Evolutionary conservation across 2,113 vertebrate species (phyloP), one percentile per base, ranked within the genome.

Genomic region (Osmerus mordax): DNA sequence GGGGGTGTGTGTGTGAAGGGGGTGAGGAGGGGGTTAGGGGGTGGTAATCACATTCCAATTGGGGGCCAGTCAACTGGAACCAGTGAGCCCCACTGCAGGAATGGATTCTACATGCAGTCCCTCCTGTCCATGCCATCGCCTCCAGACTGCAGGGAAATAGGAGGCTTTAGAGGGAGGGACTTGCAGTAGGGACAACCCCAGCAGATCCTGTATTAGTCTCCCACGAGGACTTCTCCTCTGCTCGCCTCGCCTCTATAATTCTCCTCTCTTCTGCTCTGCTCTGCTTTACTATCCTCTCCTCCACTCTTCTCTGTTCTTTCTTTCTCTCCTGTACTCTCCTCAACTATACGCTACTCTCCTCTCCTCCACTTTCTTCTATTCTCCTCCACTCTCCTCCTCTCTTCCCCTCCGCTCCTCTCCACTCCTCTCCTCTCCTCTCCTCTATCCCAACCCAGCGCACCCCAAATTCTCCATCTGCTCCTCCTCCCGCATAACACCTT

Each of bases 21-120:
- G 58, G 41, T 67, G 67, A 36, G 32, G 7, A 28, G 47, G 52
- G 51, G 63, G 3, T 18, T 28, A 36, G 54, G 19, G 47, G 63
- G 71, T 21, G 71, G 75, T 83, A 73, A 73, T 83, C 78, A 83
- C 78, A 80, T 78, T 80, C 75, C 78, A 80, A 80, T 80, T 75
- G 72, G 55, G 75, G 80, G 53, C 74, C 81, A 77, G 64, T 79
- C 77, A 58, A n/a, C 71, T 72, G 72, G 74, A 83, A 83, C 77
- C 58, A 76, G 69, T 64, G 71, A 65, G 65, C 29, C 65, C 71
- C n/a, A 55, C 65, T 55, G 65, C 77, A 79, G 70, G 71, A 83
- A 79, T 77, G 72, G 74, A 74, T 74, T 79, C 80, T 72, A 79
- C 74, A 77, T 80, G 69, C 66, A 58, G 59, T 67, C 74, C 54